Evolutionary conservation across 2,113 vertebrate species (phyloP).

Genomic region (Myotis brandtii): DNA sequence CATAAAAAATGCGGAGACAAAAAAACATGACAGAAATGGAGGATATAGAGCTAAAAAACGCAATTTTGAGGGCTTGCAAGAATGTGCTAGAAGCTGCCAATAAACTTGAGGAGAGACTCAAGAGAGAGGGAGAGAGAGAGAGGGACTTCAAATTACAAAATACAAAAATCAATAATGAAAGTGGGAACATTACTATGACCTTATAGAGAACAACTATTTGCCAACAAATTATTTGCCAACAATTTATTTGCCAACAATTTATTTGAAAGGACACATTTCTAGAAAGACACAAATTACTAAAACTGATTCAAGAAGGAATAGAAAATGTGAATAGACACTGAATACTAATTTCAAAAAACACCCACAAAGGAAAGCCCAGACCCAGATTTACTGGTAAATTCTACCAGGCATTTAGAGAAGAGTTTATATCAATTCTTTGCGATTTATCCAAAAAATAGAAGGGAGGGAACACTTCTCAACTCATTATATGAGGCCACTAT

Average conservation of each 20-base stretch:
- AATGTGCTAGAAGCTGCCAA: no score
- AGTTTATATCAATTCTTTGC: background rate
- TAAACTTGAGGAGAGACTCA: no score
- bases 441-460: background rate
- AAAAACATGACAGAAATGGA: no score
- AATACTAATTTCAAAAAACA: background rate
- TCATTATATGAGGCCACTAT: background rate
- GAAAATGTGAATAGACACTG: background rate
- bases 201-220: background rate
- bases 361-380: background rate
- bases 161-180: background rate
- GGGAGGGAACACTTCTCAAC: background rate
- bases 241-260: background rate
- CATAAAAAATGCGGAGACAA: no score
- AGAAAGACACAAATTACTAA: background rate
- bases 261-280: background rate
- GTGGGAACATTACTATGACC: background rate
- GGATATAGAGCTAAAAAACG: no score
- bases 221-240: background rate
- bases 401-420: background rate
- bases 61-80: no score
- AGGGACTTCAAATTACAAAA: background rate
- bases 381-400: background rate
- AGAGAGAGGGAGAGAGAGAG: background rate
- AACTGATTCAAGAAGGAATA: background rate